Evolutionary conservation across 2,113 vertebrate species (phyloP), one percentile per base, ranked within the genome.

Genomic region (Turnix velox): DNA sequence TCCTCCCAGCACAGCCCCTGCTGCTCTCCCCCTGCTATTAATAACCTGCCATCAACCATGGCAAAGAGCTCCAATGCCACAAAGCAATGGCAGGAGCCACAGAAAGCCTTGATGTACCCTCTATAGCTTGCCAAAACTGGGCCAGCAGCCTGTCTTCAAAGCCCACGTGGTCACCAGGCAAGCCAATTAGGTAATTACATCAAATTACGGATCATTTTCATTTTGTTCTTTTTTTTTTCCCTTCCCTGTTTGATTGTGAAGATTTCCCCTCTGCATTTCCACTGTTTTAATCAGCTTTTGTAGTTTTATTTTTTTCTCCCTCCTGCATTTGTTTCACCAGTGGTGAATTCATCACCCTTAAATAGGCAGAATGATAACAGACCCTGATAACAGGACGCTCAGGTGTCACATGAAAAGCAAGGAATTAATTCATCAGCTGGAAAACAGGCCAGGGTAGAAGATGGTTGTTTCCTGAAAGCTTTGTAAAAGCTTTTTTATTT

Each of bases 311-410:
- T 24, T 37, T 39, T 39, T 59, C 6, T 6, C 24, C 25, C 24
- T 24, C 37, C 45, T 30, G 3, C 35, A 2, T 84, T 84, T 39
- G 7, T 68, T 78, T 31, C 0, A 0, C 35, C 24, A 45, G 23
- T 2, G 0, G 13, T 37, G 58, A 90, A 92, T 58, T 59, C 40
- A 31, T 27, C 65, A 88, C 35, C 30, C n/a, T 16, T 69, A 23
- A 65, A 24, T 0, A 69, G 18, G 33, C 10, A 52, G 33, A 24
- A 35, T 9, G 63, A 51, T 28, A 57, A 45, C 52, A 86, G 71
- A 66, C 42, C 0, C 0, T 52, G 84, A 45, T 24, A 76, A 74
- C 1, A 18, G 2, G 4, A 25, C 48, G 11, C 9, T 0, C 4
- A 91, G 30, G 10, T 7, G 9, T 9, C 24, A 30, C 13, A 1